Evolutionary conservation across 2,888 invertebrate genomes (phyloP).

Genomic region (Nymphalis c-album): DNA sequence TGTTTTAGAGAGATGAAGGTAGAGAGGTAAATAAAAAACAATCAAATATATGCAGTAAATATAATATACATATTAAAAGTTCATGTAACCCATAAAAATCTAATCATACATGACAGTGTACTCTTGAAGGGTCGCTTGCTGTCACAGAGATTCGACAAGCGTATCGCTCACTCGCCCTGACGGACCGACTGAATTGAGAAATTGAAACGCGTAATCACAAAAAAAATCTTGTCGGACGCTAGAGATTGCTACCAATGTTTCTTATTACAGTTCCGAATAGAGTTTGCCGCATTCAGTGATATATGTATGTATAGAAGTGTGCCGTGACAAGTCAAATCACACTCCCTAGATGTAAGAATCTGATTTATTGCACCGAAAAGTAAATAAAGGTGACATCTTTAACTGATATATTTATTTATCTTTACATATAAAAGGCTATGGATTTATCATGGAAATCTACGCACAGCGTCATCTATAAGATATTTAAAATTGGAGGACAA

Average conservation of each 20-base stretch:
- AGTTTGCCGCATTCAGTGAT: not conserved
- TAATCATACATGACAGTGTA: conserved; percentile 23
- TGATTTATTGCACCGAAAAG: no score
- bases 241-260: conserved; percentile 45
- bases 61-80: not conserved
- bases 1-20: no score
- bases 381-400: no score
- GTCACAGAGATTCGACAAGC: conserved; percentile 61
- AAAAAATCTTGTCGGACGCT: conserved; percentile 45
- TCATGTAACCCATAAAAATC: conserved; percentile 13
- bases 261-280: conserved; percentile 20
- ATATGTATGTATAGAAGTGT: not conserved
- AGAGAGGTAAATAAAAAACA: not conserved
- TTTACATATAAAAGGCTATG: no score
- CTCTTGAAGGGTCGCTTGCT: conserved; percentile 42
- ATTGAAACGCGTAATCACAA: conserved; percentile 72
- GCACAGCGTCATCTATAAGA: no score
- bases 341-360: no score
- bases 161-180: conserved; percentile 72
- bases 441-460: no score
- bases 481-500: no score
- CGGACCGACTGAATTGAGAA: conserved; percentile 77
- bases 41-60: not conserved
- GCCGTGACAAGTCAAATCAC: not conserved
- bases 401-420: no score